Conservation (phyloP, 2,113 vertebrate genomes). For the Tiliqua scincoides region DNA sequence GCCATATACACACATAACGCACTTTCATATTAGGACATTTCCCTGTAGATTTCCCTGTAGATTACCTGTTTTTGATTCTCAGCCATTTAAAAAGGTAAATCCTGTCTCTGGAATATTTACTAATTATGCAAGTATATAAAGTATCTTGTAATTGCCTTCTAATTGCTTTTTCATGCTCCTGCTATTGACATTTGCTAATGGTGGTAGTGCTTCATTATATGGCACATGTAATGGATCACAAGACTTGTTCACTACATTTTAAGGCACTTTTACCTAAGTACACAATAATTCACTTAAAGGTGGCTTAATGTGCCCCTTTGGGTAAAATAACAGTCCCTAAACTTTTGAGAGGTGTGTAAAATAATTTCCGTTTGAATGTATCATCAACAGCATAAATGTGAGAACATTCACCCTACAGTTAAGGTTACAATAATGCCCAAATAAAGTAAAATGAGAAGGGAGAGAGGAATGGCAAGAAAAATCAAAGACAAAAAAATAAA, state of each 20-base stretch:
- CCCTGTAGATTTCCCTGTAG: neutral
- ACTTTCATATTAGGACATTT: neutral
- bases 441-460: conserved; percentile 15
- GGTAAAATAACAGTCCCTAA: conserved; percentile 22
- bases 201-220: neutral
- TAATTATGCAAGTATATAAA: conserved; percentile 5
- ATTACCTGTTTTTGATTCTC: neutral
- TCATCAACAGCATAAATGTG: conserved; percentile 20
- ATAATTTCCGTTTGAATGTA: conserved; percentile 1
- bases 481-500: neutral
- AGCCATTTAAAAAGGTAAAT: neutral
- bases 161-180: conserved; percentile 14
- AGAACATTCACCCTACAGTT: conserved; percentile 24
- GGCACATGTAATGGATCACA: conserved; percentile 24
- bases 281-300: neutral
- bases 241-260: conserved; percentile 3
- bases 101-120: neutral
- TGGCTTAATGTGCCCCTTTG: conserved; percentile 28
- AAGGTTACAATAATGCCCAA: conserved; percentile 39
- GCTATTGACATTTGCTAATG: conserved; percentile 13
- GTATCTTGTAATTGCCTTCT: conserved; percentile 9
- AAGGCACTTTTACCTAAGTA: conserved; percentile 30
- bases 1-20: neutral
- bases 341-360: conserved; percentile 32
- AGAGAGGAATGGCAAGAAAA: neutral